Percentiles rank a stretch among this genome's conserved stretches.
Conservation (phyloP, 1,140 invertebrate species). For the Ostrea edulis region DNA sequence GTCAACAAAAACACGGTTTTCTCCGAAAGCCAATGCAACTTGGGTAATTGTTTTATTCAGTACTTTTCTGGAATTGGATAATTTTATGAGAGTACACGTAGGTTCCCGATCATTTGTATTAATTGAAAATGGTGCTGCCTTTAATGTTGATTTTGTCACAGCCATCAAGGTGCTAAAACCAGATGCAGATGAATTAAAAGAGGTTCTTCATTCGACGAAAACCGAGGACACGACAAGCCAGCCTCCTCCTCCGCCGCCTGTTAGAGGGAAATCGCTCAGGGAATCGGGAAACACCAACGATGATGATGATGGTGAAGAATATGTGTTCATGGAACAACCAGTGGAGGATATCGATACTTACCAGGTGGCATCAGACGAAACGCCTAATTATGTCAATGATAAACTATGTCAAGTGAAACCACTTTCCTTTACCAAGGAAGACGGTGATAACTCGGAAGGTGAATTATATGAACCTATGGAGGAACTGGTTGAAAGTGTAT, state of each 20-base stretch:
- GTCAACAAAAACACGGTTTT: conserved; percentile 11
- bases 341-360: neutral
- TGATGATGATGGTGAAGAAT: neutral
- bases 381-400: conserved; percentile 2
- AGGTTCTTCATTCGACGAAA: neutral
- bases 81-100: too few species aligned
- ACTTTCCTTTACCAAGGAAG: neutral
- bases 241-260: neutral
- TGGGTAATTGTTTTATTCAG: neutral
- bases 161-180: neutral
- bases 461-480: conserved; percentile 20
- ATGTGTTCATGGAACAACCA: neutral
- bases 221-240: neutral
- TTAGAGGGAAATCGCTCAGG: neutral
- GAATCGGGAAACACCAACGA: neutral
- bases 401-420: neutral
- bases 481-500: neutral
- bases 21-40: neutral
- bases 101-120: too few species aligned
- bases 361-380: neutral
- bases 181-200: neutral
- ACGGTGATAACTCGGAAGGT: neutral
- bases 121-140: too few species aligned
- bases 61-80: neutral
- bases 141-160: neutral